A percentile compares a stretch with the other conserved stretches of the same genome.
phyloP scores from a whole-genome alignment of 2,797 vertebrate genomes.

The Sorex maritimensis region DNA sequence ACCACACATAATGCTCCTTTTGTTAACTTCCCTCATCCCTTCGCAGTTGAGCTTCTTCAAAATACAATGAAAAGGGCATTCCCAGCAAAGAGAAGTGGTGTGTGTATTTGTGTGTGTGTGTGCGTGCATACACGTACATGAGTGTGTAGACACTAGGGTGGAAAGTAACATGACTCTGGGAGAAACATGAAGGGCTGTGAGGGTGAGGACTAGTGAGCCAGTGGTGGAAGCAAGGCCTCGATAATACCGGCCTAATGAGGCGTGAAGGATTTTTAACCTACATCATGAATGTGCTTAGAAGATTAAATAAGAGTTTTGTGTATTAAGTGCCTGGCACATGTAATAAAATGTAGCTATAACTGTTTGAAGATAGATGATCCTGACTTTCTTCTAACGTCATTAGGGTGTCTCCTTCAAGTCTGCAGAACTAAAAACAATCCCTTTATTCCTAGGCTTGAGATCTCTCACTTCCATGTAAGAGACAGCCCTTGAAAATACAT shows the following conservation, averaged over 20 bases:
- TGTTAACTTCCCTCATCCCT: slow-evolving; percentile 2
- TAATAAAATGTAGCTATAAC: slow-evolving; percentile 5
- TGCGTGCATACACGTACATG: too few relatives aligned
- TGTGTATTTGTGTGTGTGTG: too few relatives aligned
- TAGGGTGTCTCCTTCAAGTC: not conserved
- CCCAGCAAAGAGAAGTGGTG: not conserved
- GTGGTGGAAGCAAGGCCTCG: not conserved
- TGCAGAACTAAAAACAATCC: not conserved
- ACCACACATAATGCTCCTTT: slow-evolving; percentile 8
- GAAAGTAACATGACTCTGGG: not conserved
- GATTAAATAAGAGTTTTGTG: not conserved
- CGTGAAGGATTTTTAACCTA: slow-evolving; percentile 8
- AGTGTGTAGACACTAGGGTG: not conserved
- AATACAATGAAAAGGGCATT: not conserved
- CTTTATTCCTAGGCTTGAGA: slow-evolving; percentile 30
- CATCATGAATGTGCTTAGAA: not conserved
- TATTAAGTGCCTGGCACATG: not conserved
- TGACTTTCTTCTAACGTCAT: slow-evolving; percentile 19
- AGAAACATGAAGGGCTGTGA: not conserved
- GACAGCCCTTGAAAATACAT: not conserved
- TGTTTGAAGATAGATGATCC: slow-evolving; percentile 40
- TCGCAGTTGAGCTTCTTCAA: slow-evolving; percentile 25
- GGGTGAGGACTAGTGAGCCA: not conserved
- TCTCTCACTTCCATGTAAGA: not conserved
- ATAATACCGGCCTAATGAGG: not conserved